These are phyloP conservation scores for Dicrurus megarhynchus DNA, from an alignment of 2,113 vertebrate species.

Conservation along the genomic window DNA sequence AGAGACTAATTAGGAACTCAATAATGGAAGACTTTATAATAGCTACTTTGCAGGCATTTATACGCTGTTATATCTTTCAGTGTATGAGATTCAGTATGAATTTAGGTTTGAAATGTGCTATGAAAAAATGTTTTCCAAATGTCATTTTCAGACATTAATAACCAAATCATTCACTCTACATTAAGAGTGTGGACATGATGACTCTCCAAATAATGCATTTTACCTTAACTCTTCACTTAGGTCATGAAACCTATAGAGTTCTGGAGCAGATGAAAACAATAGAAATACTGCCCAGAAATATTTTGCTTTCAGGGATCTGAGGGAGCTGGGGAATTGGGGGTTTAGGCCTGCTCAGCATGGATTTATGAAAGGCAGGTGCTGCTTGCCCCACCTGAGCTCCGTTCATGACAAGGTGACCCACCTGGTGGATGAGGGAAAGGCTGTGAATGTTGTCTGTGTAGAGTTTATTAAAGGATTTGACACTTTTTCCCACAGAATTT, in stretches of 20 bases:
- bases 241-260: background rate
- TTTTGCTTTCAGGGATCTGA: background rate
- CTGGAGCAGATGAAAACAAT: background rate
- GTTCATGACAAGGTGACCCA: background rate
- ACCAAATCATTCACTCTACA: background rate
- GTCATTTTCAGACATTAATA: background rate
- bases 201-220: background rate
- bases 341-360: background rate
- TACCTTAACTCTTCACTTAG: background rate
- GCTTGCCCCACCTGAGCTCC: background rate
- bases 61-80: background rate
- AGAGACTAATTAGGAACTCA: background rate
- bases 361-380: background rate
- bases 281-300: background rate
- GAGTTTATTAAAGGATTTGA: background rate
- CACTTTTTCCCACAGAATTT: background rate
- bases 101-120: background rate
- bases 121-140: background rate
- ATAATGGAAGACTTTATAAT: background rate
- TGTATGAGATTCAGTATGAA: background rate
- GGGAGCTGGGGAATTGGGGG: background rate
- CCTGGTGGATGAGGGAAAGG: background rate
- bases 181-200: background rate
- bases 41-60: background rate
- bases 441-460: background rate